These are phyloP conservation scores for Biston stratarius DNA, from an alignment of 2,888 invertebrate genomes.

Conservation along the genomic window DNA sequence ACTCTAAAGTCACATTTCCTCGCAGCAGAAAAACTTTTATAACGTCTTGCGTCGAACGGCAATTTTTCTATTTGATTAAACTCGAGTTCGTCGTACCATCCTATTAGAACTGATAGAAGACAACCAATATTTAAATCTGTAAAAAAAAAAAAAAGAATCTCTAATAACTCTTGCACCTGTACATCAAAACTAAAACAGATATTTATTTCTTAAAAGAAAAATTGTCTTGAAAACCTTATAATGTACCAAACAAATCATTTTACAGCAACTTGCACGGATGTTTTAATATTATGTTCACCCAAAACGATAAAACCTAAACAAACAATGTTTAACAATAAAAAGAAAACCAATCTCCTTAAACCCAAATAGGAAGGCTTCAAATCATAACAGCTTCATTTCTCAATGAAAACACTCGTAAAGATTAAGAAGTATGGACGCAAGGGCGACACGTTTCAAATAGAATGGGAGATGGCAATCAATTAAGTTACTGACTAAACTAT, in stretches of 20 bases:
- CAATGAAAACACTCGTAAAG: slow-evolving; percentile 62
- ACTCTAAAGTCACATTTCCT: no score
- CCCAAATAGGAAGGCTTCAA: slow-evolving; percentile 40
- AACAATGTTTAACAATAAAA: slow-evolving; percentile 33
- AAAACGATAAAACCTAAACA: slow-evolving; percentile 20
- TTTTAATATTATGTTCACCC: slow-evolving; percentile 1
- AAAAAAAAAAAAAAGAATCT: no score
- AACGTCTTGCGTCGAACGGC: no score
- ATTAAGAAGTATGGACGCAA: slow-evolving; percentile 55
- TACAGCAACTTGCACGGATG: slow-evolving; percentile 3
- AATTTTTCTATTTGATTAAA: no score
- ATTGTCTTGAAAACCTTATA: neutral
- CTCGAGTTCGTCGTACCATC: no score
- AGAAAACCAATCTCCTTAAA: slow-evolving; percentile 30
- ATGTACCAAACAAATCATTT: neutral
- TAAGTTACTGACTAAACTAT: slow-evolving; percentile 1
- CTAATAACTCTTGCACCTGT: no score
- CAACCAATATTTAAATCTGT: no score
- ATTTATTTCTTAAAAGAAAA: neutral
- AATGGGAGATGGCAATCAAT: neutral
- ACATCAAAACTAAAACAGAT: no score
- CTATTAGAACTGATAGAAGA: no score
- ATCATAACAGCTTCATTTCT: slow-evolving; percentile 46
- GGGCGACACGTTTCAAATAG: slow-evolving; percentile 48
- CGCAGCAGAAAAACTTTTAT: no score